These are phyloP conservation scores for Eupithecia dodoneata DNA, from an alignment of 2,888 invertebrate genomes.

Conservation along the genomic window DNA sequence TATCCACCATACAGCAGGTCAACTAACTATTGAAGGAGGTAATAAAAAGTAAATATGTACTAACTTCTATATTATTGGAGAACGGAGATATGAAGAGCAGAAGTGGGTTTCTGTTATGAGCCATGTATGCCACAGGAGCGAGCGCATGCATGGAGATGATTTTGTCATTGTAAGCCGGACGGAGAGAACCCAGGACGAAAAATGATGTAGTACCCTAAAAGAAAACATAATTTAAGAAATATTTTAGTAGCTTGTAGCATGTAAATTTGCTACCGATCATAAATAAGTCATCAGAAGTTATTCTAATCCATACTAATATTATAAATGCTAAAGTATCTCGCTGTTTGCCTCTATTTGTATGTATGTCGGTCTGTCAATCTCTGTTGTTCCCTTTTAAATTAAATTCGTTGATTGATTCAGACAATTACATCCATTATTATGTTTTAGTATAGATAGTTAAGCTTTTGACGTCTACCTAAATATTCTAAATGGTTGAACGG, in stretches of 20 bases:
- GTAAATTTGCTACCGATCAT: not conserved
- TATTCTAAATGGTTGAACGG: too few relatives aligned
- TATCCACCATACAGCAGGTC: not conserved
- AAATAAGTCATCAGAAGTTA: not conserved
- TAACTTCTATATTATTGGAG: conserved; percentile 72
- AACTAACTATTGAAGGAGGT: not conserved
- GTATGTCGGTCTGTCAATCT: not conserved
- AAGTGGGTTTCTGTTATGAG: conserved; percentile 80
- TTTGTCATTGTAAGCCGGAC: conserved; percentile 87
- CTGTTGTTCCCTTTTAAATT: not conserved
- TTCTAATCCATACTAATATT: not conserved
- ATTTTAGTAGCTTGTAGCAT: not conserved
- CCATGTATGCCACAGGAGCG: conserved; percentile 88
- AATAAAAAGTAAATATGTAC: conserved; percentile 22
- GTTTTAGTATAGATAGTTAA: too few relatives aligned
- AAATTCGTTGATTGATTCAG: too few relatives aligned
- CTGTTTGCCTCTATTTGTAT: not conserved
- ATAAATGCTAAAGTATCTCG: not conserved
- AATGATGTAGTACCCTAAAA: conserved; percentile 84
- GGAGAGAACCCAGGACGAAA: conserved; percentile 86
- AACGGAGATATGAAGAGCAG: conserved; percentile 73
- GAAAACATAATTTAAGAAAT: not conserved
- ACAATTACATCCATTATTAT: too few relatives aligned
- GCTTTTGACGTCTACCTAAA: too few relatives aligned
- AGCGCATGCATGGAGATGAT: conserved; percentile 87